Evolutionary conservation across 2,113 vertebrate genomes (phyloP).

Genomic region (Psittacara wagleri): DNA sequence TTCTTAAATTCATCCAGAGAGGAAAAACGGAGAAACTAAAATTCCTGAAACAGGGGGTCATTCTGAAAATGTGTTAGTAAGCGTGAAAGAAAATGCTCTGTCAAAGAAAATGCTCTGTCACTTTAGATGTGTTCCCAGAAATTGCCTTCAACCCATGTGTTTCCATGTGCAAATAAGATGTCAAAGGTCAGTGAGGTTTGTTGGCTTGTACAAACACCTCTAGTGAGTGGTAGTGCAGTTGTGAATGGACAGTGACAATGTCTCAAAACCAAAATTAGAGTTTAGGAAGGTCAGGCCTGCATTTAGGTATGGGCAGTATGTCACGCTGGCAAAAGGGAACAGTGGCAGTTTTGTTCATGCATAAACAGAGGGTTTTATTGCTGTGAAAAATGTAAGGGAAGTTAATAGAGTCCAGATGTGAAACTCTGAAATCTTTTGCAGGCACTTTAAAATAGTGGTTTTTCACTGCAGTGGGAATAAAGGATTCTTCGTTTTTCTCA

Average conservation of each 20-base stretch:
- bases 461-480: neutral
- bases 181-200: neutral
- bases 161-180: neutral
- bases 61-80: neutral
- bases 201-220: neutral
- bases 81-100: neutral
- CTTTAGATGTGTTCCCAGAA: neutral
- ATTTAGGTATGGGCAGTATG: neutral
- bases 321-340: neutral
- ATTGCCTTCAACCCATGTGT: neutral
- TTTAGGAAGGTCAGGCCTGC: neutral
- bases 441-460: neutral
- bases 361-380: neutral
- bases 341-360: neutral
- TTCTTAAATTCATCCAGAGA: neutral
- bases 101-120: neutral
- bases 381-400: neutral
- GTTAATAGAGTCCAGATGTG: neutral
- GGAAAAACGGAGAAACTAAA: neutral
- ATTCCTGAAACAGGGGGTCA: neutral
- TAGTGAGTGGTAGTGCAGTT: neutral
- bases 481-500: neutral
- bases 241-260: neutral
- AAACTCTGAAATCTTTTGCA: neutral
- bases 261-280: neutral